Evolutionary conservation across 2,113 vertebrate genomes (phyloP).

Genomic region (Ameiurus melas): DNA sequence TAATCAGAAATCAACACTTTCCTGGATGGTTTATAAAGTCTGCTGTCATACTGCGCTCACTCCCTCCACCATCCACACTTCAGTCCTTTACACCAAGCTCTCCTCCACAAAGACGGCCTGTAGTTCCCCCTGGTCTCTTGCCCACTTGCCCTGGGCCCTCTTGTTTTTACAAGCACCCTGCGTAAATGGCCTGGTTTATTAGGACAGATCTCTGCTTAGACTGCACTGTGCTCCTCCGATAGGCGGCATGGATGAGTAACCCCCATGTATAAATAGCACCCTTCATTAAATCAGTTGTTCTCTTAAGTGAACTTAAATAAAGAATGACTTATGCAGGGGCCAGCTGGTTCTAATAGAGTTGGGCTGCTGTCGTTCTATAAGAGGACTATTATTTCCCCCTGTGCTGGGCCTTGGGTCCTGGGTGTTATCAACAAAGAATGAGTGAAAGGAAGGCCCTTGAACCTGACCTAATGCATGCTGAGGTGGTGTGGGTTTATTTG

Average conservation of each 20-base stretch:
- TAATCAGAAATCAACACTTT: constrained; percentile 32
- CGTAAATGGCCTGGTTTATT: constrained; percentile 75
- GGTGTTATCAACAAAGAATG: constrained; percentile 91
- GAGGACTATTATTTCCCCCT: constrained; percentile 85
- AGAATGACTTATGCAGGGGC: constrained; percentile 77
- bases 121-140: constrained; percentile 46
- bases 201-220: constrained; percentile 55
- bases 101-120: constrained; percentile 50
- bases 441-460: constrained; percentile 71
- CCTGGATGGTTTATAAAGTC: background rate
- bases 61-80: constrained; percentile 28
- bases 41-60: background rate
- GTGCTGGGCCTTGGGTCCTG: constrained; percentile 83
- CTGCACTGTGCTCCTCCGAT: constrained; percentile 54
- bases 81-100: constrained; percentile 11
- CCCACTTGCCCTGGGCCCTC: constrained; percentile 58
- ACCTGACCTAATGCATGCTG: constrained; percentile 90
- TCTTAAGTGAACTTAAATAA: constrained; percentile 93
- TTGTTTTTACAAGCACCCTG: constrained; percentile 65
- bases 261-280: constrained; percentile 77
- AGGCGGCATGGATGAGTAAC: constrained; percentile 72
- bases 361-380: constrained; percentile 76
- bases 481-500: constrained; percentile 96
- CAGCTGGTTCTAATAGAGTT: constrained; percentile 89
- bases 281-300: constrained; percentile 89